Evolutionary conservation across 2,113 vertebrate species (phyloP).

Genomic region (Oreotrochilus melanogaster): DNA sequence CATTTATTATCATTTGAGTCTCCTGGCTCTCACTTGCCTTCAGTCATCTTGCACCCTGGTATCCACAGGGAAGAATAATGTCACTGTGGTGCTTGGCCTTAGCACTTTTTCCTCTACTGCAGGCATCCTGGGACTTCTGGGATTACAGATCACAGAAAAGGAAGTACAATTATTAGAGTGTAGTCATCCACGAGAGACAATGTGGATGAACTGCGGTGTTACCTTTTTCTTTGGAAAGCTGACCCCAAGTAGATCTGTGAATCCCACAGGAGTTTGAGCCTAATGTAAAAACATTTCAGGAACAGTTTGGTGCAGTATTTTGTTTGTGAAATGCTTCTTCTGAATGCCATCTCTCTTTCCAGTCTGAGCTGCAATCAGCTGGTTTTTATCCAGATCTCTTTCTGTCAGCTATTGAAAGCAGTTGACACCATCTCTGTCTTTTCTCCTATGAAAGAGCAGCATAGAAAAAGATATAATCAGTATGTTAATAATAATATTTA

Average conservation of each 20-base stretch:
- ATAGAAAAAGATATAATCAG: slow-evolving; percentile 6
- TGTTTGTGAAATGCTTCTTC: background rate
- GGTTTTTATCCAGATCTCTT: slow-evolving; percentile 42
- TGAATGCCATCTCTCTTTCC: background rate
- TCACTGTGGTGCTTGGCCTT: background rate
- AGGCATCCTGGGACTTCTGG: background rate
- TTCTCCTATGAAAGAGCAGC: background rate
- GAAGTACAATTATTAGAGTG: background rate
- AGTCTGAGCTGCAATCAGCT: slow-evolving; percentile 13
- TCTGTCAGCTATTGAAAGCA: slow-evolving; percentile 37
- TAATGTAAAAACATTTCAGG: background rate
- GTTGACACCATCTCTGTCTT: slow-evolving; percentile 53
- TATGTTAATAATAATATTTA: slow-evolving; percentile 54
- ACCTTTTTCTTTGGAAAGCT: background rate
- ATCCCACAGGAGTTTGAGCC: background rate
- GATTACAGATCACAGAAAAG: background rate
- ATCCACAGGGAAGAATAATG: background rate
- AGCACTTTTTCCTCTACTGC: background rate
- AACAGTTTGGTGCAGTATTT: background rate
- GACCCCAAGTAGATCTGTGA: background rate
- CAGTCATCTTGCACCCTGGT: background rate
- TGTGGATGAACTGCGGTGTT: background rate
- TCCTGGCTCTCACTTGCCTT: background rate
- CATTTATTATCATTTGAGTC: background rate
- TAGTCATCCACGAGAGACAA: background rate